These are phyloP conservation scores for Novumbra hubbsi DNA, from an alignment of 2,797 vertebrate genomes.

Conservation along the genomic window DNA sequence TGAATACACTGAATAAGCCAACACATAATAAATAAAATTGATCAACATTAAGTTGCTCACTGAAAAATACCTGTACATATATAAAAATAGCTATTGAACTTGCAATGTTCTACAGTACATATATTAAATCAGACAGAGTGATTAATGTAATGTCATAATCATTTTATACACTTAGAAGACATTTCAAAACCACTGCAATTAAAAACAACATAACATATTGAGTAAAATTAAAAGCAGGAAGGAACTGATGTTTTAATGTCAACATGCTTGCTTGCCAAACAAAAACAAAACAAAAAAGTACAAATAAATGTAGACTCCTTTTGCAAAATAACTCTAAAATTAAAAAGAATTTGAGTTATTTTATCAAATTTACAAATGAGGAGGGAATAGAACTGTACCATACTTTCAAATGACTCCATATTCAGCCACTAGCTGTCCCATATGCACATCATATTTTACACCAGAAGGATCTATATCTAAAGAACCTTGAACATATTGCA, in stretches of 20 bases:
- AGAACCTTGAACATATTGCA: neutral
- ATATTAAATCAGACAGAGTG: neutral
- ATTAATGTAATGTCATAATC: neutral
- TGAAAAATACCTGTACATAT: neutral
- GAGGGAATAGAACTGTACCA: neutral
- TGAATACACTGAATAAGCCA: neutral
- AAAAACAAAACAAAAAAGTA: neutral
- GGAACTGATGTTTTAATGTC: neutral
- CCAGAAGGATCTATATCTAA: neutral
- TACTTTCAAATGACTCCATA: neutral
- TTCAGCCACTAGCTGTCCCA: neutral
- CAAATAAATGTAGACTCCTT: neutral
- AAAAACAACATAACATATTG: neutral
- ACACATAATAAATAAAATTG: slow-evolving; percentile 38
- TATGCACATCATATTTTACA: neutral
- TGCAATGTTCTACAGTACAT: neutral
- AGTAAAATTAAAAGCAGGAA: neutral
- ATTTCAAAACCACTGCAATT: neutral
- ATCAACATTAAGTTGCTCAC: neutral
- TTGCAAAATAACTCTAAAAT: neutral
- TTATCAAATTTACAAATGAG: neutral
- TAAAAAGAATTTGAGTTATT: neutral
- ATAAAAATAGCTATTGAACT: too few species aligned
- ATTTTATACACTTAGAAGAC: neutral
- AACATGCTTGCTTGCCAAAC: neutral